These are phyloP conservation scores for Cheilosia vulpina DNA, from an alignment of 2,888 invertebrate genomes.

Conservation along the genomic window DNA sequence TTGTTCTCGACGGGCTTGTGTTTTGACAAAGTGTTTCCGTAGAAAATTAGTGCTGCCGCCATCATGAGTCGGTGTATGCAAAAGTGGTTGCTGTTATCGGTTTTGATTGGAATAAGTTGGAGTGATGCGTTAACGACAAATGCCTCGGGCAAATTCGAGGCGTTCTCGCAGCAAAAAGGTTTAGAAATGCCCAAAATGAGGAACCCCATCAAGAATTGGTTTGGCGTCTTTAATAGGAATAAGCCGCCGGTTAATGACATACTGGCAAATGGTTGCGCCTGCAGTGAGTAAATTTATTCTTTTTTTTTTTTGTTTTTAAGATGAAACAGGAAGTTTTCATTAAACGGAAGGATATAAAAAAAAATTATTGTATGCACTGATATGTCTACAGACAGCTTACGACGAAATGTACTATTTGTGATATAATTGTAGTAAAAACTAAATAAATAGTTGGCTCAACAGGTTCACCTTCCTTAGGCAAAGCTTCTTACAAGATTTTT, in stretches of 20 bases:
- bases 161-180: slow-evolving; percentile 52
- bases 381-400: no score
- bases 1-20: not conserved
- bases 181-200: slow-evolving; percentile 77
- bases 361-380: no score
- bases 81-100: slow-evolving; percentile 45
- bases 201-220: slow-evolving; percentile 85
- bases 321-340: no score
- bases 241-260: slow-evolving; percentile 81
- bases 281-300: slow-evolving; percentile 40
- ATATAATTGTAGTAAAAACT: no score
- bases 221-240: slow-evolving; percentile 87
- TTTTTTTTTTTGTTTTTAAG: no score
- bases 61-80: slow-evolving; percentile 57
- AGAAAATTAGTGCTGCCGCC: slow-evolving; percentile 40
- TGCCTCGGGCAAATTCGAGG: slow-evolving; percentile 50
- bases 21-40: not conserved
- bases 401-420: no score
- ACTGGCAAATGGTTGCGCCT: slow-evolving; percentile 34
- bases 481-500: no score
- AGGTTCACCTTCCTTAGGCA: no score
- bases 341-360: no score
- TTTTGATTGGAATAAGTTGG: slow-evolving; percentile 47
- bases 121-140: slow-evolving; percentile 37
- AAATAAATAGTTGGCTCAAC: no score